These are phyloP conservation scores for Augochlorella aurata DNA, from an alignment of 2,888 invertebrate genomes.

Conservation along the genomic window DNA sequence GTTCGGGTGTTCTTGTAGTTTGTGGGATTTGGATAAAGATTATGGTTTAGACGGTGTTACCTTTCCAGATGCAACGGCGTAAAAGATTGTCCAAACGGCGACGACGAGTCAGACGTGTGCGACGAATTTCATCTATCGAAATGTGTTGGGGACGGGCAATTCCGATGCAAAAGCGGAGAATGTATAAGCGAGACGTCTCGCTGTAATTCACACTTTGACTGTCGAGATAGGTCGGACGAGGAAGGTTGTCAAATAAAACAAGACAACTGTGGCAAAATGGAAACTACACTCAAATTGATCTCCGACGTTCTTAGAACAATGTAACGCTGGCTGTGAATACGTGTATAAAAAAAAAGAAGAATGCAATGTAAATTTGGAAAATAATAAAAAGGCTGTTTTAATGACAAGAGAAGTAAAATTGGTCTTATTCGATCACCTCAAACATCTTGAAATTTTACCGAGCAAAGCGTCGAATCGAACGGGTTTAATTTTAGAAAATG, in stretches of 20 bases:
- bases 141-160: constrained; percentile 81
- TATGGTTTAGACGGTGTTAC: too few species aligned
- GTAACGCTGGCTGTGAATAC: neutral
- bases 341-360: neutral
- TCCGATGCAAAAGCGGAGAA: constrained; percentile 83
- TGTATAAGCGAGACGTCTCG: constrained; percentile 82
- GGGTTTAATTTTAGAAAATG: too few species aligned
- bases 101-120: constrained; percentile 85
- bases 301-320: neutral
- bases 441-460: neutral
- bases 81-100: constrained; percentile 83
- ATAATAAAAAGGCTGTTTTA: neutral
- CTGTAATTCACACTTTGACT: constrained; percentile 84
- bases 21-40: too few species aligned
- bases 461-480: too few species aligned
- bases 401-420: neutral
- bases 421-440: neutral
- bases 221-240: constrained; percentile 85
- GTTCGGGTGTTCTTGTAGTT: too few species aligned
- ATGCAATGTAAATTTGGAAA: neutral
- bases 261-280: neutral
- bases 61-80: constrained; percentile 83
- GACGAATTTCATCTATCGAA: constrained; percentile 41
- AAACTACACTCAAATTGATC: neutral
- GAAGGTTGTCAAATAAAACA: constrained; percentile 78